Base-by-base conservation (phyloP, 1,140 invertebrate genomes). In the Monochamus saltuarius region DNA sequence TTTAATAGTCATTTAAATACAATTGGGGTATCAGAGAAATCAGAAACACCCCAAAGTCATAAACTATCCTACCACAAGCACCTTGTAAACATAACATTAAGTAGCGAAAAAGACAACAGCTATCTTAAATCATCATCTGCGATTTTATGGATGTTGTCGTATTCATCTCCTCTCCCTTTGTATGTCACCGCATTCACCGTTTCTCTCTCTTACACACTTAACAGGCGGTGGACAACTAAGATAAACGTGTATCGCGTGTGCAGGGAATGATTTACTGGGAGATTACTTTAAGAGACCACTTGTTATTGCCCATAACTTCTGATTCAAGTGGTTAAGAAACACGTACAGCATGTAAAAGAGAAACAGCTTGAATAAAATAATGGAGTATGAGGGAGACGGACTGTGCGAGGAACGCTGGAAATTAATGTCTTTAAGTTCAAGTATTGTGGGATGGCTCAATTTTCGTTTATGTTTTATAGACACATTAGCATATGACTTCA, bases 221-320 rank as follows among this genome's bases (percentile, higher is more conserved):
- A 51, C 45, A 45, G n/a, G 35, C 34, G 35, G 9, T 53, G 39
- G 42, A 11, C 55, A 59, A 68, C 62, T 52, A 61, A 65, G 61
- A 69, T 61, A 62, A 65, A 66, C 58, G 49, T 50, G 49, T 45
- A 55, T 67, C 58, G 68, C 63, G 61, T 69, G 65, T 65, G 57
- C 61, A 64, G 57, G 42, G 64, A 69, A 73, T 75, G 72, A 75
- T 75, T 75, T 75, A 75, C 65, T 68, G 67, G 62, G 64, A 73
- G 73, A 75, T 75, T 75, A 75, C 73, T 71, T 71, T 71, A 69
- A 74, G 72, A 75, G 71, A 71, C 74, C 73, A 75, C 74, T 74
- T 73, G 74, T 75, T 75, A 74, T 75, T 73, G 70, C 67, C 74
- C 70, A 75, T 74, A 74, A 75, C 73, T 75, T 72, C 64, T 71